These are phyloP conservation scores for Ceratoteleas bidentatus DNA, from an alignment of 1,140 invertebrate genomes.

Conservation along the genomic window DNA sequence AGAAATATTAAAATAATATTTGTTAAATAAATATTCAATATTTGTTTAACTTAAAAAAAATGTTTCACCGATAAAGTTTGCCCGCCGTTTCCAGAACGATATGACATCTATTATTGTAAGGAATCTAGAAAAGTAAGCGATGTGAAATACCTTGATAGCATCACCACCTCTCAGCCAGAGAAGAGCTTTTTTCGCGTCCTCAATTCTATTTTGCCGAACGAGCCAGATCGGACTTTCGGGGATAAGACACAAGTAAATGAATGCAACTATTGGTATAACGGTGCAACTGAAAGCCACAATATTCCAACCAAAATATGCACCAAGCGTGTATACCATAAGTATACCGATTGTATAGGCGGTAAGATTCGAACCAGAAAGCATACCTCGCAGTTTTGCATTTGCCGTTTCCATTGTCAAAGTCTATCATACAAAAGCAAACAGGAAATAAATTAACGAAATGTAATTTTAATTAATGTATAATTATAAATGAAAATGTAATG, in stretches of 20 bases:
- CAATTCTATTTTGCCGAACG: conserved; percentile 82
- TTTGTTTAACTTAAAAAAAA: too few relatives aligned
- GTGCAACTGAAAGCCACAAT: conserved; percentile 84
- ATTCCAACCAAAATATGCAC: conserved; percentile 84
- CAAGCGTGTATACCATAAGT: conserved; percentile 86
- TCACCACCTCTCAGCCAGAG: conserved; percentile 86
- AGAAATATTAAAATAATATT: too few relatives aligned
- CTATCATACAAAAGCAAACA: conserved; percentile 76
- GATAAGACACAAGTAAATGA: conserved; percentile 83
- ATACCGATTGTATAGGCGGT: conserved; percentile 88
- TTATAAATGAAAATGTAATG: too few relatives aligned
- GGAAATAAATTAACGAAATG: too few relatives aligned
- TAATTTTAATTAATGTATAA: too few relatives aligned
- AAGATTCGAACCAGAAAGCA: conserved; percentile 85
- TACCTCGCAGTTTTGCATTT: conserved; percentile 85
- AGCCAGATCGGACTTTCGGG: conserved; percentile 89
- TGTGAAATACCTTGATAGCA: conserved; percentile 70
- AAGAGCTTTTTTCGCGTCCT: conserved; percentile 85
- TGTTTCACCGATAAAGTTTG: too few relatives aligned
- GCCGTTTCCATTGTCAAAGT: conserved; percentile 88
- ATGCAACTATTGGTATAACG: conserved; percentile 83
- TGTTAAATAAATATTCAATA: too few relatives aligned
- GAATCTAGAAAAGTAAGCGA: background rate
- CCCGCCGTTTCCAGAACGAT: too few relatives aligned
- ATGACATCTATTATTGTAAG: too few relatives aligned